Percentiles rank a stretch among this genome's conserved stretches.
These are phyloP conservation scores for Salarias fasciatus DNA, from an alignment of 2,797 vertebrate species.

Conservation along the genomic window DNA sequence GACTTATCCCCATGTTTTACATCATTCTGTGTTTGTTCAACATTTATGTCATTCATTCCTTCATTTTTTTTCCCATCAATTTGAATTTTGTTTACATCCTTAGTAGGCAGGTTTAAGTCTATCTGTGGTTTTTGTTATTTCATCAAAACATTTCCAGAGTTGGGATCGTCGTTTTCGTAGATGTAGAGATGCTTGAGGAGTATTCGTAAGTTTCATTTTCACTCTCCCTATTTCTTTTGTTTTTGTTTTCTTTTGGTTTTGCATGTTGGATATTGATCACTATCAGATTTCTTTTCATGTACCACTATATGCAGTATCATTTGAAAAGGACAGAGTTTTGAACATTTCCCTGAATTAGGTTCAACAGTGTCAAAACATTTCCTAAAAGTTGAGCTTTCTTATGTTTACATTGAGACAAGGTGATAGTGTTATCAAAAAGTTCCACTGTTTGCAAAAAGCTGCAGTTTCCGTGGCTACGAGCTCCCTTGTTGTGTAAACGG, in stretches of 20 bases:
- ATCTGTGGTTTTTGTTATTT: constrained; percentile 58
- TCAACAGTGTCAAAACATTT: no score
- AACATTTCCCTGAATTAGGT: no score
- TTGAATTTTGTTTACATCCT: constrained; percentile 5
- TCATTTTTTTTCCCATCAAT: no score
- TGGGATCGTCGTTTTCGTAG: constrained; percentile 89
- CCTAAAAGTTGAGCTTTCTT: no score
- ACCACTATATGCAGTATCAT: no score
- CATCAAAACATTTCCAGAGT: constrained; percentile 75
- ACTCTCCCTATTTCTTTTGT: constrained; percentile 49
- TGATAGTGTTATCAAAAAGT: no score
- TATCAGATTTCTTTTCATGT: not conserved
- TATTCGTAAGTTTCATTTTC: constrained; percentile 83
- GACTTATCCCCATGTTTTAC: constrained; percentile 8
- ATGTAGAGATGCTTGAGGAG: constrained; percentile 85
- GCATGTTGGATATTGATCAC: constrained; percentile 28
- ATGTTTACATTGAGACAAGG: no score
- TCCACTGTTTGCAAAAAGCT: no score
- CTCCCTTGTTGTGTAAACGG: no score
- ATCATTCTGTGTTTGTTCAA: not conserved
- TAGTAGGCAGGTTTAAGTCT: constrained; percentile 45
- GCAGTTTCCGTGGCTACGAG: no score
- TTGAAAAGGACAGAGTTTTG: not conserved
- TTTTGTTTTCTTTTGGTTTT: constrained; percentile 18
- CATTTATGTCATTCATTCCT: not conserved